These are phyloP conservation scores for Aulostomus chinensis DNA, from an alignment of 2,797 vertebrate genomes.

Conservation along the genomic window DNA sequence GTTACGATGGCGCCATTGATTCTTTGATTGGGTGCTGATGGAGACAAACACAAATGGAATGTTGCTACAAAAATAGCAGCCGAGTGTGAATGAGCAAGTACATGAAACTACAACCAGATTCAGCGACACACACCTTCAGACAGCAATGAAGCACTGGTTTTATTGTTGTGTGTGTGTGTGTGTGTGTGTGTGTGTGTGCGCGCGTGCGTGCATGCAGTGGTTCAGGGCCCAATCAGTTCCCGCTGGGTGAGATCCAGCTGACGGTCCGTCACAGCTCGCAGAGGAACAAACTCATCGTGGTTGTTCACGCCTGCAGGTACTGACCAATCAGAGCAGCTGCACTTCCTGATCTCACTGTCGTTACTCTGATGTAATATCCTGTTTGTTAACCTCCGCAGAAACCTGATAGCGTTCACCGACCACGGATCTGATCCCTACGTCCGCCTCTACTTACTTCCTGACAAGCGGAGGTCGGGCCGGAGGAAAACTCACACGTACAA, in stretches of 20 bases:
- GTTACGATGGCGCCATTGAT: too few species aligned
- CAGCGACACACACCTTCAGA: too few species aligned
- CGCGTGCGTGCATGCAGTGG: slow-evolving; percentile 73
- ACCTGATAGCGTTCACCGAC: slow-evolving; percentile 92
- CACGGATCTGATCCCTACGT: slow-evolving; percentile 94
- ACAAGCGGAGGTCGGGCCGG: slow-evolving; percentile 92
- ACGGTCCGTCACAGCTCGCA: slow-evolving; percentile 92
- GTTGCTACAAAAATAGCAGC: too few species aligned
- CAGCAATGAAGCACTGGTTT: too few species aligned
- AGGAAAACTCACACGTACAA: slow-evolving; percentile 94
- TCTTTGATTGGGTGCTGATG: too few species aligned
- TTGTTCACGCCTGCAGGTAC: slow-evolving; percentile 93
- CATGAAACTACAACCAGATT: too few species aligned
- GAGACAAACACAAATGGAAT: too few species aligned
- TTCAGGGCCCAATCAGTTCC: slow-evolving; percentile 83
- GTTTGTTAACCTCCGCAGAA: slow-evolving; percentile 72
- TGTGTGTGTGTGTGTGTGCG: neutral
- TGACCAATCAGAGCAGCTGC: neutral
- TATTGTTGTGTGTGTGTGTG: too few species aligned
- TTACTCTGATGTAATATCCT: too few species aligned
- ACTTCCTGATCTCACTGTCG: too few species aligned
- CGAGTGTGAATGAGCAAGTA: too few species aligned
- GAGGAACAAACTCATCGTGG: slow-evolving; percentile 93
- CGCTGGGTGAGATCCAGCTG: slow-evolving; percentile 91
- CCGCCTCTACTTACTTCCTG: slow-evolving; percentile 94